Evolutionary conservation across 1,140 invertebrate species (phyloP).

Genomic region (Pectinophora gossypiella): DNA sequence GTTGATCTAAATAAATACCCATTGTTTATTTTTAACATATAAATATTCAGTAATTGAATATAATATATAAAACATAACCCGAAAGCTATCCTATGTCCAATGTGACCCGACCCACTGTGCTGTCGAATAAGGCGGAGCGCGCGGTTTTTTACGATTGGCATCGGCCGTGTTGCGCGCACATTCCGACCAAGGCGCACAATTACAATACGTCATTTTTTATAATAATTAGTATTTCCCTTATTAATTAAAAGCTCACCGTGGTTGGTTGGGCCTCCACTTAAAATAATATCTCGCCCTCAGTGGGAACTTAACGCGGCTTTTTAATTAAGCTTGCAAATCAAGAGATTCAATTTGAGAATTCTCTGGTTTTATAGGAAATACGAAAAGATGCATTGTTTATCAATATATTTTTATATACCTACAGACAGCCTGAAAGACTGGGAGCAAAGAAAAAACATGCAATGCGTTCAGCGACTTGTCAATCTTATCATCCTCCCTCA

Average conservation of each 20-base stretch:
- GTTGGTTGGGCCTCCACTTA: neutral
- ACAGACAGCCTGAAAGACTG: no score
- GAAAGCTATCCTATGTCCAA: no score
- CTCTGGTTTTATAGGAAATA: no score
- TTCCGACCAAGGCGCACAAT: slow-evolving; percentile 3
- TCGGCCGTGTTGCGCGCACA: slow-evolving; percentile 29
- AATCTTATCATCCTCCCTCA: no score
- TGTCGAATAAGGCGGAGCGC: slow-evolving; percentile 20
- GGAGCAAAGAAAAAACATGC: no score
- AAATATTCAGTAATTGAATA: no score
- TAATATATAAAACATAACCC: no score
- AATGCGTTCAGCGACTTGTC: no score
- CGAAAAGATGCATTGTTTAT: no score
- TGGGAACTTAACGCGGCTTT: neutral
- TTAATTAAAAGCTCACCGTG: slow-evolving; percentile 15
- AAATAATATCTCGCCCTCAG: slow-evolving; percentile 1
- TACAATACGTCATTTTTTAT: slow-evolving; percentile 22
- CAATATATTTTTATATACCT: no score
- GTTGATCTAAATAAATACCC: no score
- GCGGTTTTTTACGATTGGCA: slow-evolving; percentile 41
- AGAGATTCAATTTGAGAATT: neutral
- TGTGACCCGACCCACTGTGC: neutral
- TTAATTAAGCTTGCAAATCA: neutral
- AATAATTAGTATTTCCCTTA: slow-evolving; percentile 23
- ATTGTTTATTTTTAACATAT: no score